Conservation (phyloP, 2,797 vertebrate genomes). For the Gymnocypris eckloni region DNA sequence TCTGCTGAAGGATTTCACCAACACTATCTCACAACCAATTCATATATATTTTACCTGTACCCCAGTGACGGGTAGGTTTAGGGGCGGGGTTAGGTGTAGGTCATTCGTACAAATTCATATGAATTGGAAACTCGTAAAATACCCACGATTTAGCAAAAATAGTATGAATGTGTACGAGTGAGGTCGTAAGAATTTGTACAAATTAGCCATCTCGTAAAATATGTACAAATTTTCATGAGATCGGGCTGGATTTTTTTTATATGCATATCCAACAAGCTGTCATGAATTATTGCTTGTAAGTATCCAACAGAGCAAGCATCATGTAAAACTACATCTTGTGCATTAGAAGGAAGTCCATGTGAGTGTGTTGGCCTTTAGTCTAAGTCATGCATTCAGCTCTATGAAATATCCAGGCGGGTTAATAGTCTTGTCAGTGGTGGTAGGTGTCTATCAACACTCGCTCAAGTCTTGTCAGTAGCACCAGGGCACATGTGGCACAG, state of each 20-base stretch:
- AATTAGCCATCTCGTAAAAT: too few species aligned
- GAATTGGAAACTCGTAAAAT: too few species aligned
- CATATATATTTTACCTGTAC: too few species aligned
- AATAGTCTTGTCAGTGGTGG: conserved; percentile 51
- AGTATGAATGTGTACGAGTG: too few species aligned
- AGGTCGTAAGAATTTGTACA: too few species aligned
- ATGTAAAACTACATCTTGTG: conserved; percentile 26
- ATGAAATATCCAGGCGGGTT: conserved; percentile 32
- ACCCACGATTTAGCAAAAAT: too few species aligned
- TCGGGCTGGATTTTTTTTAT: too few species aligned
- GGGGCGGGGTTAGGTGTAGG: too few species aligned
- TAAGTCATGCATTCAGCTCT: conserved; percentile 42
- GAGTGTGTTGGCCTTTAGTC: conserved; percentile 43
- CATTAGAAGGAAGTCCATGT: conserved; percentile 33
- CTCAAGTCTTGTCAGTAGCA: conserved; percentile 72
- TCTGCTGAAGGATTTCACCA: neutral
- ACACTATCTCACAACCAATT: too few species aligned
- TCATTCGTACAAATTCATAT: too few species aligned
- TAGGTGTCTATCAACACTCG: conserved; percentile 65
- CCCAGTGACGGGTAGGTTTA: too few species aligned
- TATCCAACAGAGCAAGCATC: neutral
- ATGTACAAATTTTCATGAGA: too few species aligned
- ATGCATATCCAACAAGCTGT: neutral
- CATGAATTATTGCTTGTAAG: neutral
- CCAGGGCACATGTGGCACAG: conserved; percentile 70